Evolutionary conservation across 2,888 invertebrate species (phyloP).

Genomic region (Cartodere bifasciata): DNA sequence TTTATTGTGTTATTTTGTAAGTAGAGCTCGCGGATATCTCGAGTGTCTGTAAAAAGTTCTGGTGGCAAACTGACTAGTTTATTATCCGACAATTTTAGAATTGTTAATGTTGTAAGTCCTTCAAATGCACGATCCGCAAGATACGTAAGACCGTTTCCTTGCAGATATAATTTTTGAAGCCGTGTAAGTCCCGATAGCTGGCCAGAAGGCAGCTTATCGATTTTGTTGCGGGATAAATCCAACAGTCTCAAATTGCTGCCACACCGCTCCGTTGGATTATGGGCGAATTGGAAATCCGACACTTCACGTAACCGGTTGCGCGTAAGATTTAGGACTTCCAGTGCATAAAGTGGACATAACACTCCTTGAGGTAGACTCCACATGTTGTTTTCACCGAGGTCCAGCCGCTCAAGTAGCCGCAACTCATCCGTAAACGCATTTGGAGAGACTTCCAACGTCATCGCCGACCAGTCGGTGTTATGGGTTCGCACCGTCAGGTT

Average conservation of each 20-base stretch:
- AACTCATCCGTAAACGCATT: constrained; percentile 65
- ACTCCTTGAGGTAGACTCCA: constrained; percentile 65
- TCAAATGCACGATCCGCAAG: constrained; percentile 68
- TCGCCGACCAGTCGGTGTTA: constrained; percentile 73
- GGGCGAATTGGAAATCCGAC: constrained; percentile 55
- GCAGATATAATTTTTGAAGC: constrained; percentile 60
- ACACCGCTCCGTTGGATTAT: constrained; percentile 51
- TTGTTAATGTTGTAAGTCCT: constrained; percentile 57
- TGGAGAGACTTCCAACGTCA: constrained; percentile 62
- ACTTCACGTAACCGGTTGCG: constrained; percentile 67
- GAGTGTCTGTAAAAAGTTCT: constrained; percentile 66
- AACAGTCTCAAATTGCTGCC: constrained; percentile 55
- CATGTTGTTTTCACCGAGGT: constrained; percentile 71
- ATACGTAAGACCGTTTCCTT: constrained; percentile 62
- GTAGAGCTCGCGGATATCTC: constrained; percentile 67
- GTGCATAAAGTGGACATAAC: constrained; percentile 59
- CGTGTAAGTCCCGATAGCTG: constrained; percentile 58
- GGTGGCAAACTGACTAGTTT: constrained; percentile 68
- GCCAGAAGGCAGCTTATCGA: constrained; percentile 59
- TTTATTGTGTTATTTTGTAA: constrained; percentile 72
- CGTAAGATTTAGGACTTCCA: constrained; percentile 67
- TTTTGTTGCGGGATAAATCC: constrained; percentile 66
- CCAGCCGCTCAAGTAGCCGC: constrained; percentile 57
- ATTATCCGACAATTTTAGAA: constrained; percentile 70
- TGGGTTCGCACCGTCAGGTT: constrained; percentile 72